A percentile compares a stretch with the other conserved stretches of the same genome.
Evolutionary conservation across 2,113 vertebrate genomes (phyloP).

Genomic region (Periophthalmus modestus): DNA sequence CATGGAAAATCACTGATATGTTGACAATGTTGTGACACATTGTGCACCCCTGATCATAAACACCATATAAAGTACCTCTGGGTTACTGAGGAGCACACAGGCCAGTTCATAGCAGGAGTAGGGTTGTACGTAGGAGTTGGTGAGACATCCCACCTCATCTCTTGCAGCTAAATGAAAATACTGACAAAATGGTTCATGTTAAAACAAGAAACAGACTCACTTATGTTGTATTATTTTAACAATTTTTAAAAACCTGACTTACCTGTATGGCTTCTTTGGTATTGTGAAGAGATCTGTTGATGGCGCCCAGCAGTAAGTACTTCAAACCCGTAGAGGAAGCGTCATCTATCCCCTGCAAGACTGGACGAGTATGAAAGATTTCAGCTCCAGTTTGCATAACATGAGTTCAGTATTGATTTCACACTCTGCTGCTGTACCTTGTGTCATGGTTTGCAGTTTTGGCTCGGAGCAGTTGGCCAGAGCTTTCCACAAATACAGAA

Average conservation of each 20-base stretch:
- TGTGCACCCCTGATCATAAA: neutral
- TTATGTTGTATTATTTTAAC: neutral
- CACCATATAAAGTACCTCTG: conserved; percentile 76
- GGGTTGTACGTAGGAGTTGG: conserved; percentile 88
- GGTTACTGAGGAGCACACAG: conserved; percentile 85
- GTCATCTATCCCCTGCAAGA: conserved; percentile 86
- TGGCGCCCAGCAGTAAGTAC: conserved; percentile 91
- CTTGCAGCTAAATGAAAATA: conserved; percentile 87
- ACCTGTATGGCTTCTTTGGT: conserved; percentile 90
- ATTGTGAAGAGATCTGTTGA: conserved; percentile 89
- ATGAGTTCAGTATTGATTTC: neutral
- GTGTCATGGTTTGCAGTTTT: conserved; percentile 88
- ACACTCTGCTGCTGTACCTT: conserved; percentile 71
- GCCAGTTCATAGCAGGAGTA: conserved; percentile 93
- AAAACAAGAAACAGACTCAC: neutral
- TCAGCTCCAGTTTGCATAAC: neutral
- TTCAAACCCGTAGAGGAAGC: conserved; percentile 82
- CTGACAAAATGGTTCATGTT: conserved; percentile 53
- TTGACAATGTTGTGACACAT: neutral
- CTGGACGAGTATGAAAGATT: conserved; percentile 53
- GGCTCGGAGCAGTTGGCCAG: conserved; percentile 88
- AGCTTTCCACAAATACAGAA: conserved; percentile 94
- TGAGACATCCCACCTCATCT: conserved; percentile 85
- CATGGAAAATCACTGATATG: too few species aligned
- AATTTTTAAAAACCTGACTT: conserved; percentile 2